Conservation (phyloP, 2,113 vertebrate species). For the Morphnarchus princeps region DNA sequence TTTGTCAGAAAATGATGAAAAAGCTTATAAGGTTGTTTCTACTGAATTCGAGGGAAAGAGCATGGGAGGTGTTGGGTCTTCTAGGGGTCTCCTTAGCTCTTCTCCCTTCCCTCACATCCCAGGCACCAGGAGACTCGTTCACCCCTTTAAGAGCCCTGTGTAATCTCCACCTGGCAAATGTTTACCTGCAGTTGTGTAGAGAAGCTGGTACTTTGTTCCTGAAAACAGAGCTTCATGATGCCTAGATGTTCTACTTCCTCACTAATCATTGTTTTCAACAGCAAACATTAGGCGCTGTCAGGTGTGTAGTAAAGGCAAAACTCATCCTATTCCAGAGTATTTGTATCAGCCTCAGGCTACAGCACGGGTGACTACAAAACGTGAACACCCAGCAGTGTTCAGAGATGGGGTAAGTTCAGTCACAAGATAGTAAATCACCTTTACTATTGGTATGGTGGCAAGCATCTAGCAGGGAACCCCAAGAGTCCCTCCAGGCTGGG, state of each 20-base stretch:
- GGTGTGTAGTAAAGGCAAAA: background rate
- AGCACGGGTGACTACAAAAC: background rate
- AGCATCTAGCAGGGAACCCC: background rate
- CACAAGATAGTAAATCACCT: background rate
- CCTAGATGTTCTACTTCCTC: background rate
- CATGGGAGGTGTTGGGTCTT: background rate
- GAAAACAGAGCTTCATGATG: background rate
- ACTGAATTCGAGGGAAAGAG: background rate
- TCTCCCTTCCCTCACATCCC: background rate
- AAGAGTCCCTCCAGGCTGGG: background rate
- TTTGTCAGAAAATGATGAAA: background rate
- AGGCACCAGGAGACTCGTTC: background rate
- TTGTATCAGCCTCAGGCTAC: background rate
- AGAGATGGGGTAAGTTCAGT: background rate
- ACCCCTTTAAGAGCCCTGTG: background rate
- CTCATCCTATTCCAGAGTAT: background rate
- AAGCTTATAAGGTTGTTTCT: background rate
- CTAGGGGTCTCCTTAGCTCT: background rate
- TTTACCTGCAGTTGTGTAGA: background rate
- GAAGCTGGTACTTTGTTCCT: background rate
- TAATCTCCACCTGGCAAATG: background rate
- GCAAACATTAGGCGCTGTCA: background rate
- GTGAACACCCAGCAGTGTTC: background rate
- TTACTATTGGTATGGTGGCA: background rate
- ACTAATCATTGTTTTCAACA: background rate